Conservation (phyloP, 2,888 invertebrate genomes). For the Melinaea menophilus region DNA sequence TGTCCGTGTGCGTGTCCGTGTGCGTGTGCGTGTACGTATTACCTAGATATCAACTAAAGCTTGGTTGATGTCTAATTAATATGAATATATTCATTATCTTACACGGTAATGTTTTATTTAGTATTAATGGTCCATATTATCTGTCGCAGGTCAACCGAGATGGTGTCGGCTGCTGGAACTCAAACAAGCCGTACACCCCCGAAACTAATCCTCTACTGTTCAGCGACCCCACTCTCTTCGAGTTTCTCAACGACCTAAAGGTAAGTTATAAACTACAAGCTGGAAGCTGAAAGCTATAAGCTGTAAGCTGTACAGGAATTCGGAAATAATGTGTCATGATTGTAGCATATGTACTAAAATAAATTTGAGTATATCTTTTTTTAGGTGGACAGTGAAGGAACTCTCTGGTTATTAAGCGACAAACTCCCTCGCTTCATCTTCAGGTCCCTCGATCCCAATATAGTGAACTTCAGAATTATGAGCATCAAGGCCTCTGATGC, state of each 20-base stretch:
- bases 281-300: no score
- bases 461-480: conserved; percentile 83
- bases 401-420: conserved; percentile 86
- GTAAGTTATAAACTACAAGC: conserved; percentile 44
- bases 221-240: conserved; percentile 81
- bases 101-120: no score
- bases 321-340: no score
- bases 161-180: conserved; percentile 90
- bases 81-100: no score
- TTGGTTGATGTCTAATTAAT: no score
- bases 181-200: conserved; percentile 79
- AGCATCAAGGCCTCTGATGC: conserved; percentile 75
- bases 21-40: no score
- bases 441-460: conserved; percentile 79
- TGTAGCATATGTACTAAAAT: no score
- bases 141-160: conserved; percentile 80
- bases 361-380: not conserved
- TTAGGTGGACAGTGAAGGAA: conserved; percentile 76
- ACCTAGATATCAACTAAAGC: no score
- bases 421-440: conserved; percentile 85
- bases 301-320: no score
- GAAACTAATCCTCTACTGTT: conserved; percentile 83
- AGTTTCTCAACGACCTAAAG: conserved; percentile 89
- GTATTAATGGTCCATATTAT: conserved; percentile 7
- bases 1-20: no score